Evolutionary conservation across 1,140 invertebrate species (phyloP).

Genomic region (Drosophila pandora): DNA sequence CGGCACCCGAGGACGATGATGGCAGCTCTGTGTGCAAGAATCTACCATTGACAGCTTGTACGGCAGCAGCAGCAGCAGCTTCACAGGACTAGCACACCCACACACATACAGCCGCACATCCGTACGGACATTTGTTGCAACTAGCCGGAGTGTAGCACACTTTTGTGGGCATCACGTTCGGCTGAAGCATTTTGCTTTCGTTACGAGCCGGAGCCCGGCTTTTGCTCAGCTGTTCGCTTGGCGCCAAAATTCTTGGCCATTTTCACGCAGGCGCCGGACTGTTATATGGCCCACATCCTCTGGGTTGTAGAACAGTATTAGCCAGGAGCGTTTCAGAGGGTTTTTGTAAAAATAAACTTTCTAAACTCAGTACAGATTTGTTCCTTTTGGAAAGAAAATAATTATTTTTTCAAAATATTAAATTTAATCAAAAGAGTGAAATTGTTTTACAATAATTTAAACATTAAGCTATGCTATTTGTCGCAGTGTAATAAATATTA

Average conservation of each 20-base stretch:
- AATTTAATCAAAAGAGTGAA: too few species aligned
- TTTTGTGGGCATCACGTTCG: slow-evolving; percentile 44
- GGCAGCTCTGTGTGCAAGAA: slow-evolving; percentile 73
- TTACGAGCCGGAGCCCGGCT: slow-evolving; percentile 24
- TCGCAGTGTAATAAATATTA: neutral
- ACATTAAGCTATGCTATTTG: neutral
- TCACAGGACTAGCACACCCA: slow-evolving; percentile 10
- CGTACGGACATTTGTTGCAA: slow-evolving; percentile 48
- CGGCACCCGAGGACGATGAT: slow-evolving; percentile 79
- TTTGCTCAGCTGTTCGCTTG: slow-evolving; percentile 62
- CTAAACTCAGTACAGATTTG: too few species aligned
- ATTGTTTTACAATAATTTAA: too few species aligned
- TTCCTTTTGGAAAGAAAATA: too few species aligned
- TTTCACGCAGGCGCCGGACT: slow-evolving; percentile 52
- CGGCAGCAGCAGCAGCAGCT: slow-evolving; percentile 31
- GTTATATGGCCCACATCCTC: slow-evolving; percentile 36
- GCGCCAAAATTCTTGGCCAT: slow-evolving; percentile 59
- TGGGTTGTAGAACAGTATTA: slow-evolving; percentile 37
- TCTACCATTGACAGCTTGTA: slow-evolving; percentile 60
- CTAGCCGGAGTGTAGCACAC: slow-evolving; percentile 51
- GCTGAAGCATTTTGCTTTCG: slow-evolving; percentile 10
- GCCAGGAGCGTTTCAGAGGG: slow-evolving; percentile 31
- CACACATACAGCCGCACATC: slow-evolving; percentile 9
- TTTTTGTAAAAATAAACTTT: neutral
- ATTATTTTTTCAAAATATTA: too few species aligned